Conservation (phyloP, 2,888 invertebrate genomes). For the Pristionchus entomophagus region DNA sequence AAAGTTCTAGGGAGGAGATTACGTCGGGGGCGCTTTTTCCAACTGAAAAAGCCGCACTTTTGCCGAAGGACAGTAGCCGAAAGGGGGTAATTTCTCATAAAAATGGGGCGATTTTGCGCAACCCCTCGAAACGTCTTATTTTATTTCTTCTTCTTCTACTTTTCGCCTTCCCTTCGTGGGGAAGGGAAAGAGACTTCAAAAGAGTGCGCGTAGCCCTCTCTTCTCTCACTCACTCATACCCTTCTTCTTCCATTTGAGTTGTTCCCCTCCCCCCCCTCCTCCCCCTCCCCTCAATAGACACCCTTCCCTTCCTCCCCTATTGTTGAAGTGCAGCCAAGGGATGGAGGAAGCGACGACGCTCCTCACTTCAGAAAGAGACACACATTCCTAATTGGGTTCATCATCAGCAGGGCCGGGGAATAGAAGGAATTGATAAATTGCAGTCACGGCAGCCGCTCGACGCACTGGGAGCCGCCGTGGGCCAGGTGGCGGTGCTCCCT, state of each 20-base stretch:
- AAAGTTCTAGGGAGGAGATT: too few relatives aligned
- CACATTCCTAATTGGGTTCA: slow-evolving; percentile 30
- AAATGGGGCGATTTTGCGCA: too few relatives aligned
- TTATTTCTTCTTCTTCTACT: background rate
- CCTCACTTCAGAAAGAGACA: too few relatives aligned
- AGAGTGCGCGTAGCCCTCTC: slow-evolving; percentile 10
- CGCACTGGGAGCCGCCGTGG: slow-evolving; percentile 87
- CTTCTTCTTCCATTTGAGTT: background rate
- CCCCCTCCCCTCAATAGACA: background rate
- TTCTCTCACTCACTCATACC: background rate
- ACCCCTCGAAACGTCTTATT: too few relatives aligned
- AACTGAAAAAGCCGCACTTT: too few relatives aligned
- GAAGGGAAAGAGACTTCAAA: slow-evolving; percentile 29
- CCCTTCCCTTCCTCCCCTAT: too few relatives aligned
- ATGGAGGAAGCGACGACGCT: background rate
- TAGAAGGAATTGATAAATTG: background rate
- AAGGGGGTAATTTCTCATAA: slow-evolving; percentile 25
- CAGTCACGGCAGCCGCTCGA: slow-evolving; percentile 65
- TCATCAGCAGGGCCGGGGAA: slow-evolving; percentile 9
- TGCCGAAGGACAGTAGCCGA: background rate
- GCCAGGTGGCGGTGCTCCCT: slow-evolving; percentile 84
- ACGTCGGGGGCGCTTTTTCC: too few relatives aligned
- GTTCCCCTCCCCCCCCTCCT: background rate
- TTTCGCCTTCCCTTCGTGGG: background rate
- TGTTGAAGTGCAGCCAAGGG: background rate